Percentiles rank a stretch among this genome's conserved stretches.
Evolutionary conservation across 1,140 invertebrate genomes (phyloP).

Genomic region (Anagrus nilaparvatae): DNA sequence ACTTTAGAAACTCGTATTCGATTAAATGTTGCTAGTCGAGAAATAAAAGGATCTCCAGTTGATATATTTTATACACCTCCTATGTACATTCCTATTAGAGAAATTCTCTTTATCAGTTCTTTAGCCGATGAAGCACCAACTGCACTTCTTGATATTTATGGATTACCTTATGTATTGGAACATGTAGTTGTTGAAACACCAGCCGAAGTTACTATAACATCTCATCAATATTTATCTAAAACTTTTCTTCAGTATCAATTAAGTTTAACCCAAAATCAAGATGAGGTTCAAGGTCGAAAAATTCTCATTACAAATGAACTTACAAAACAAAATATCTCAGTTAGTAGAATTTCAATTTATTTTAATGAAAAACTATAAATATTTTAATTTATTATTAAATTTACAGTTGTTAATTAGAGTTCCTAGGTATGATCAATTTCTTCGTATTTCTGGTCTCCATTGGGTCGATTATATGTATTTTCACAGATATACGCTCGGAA

Average conservation of each 20-base stretch:
- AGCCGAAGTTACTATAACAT: constrained; percentile 30
- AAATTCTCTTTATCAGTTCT: constrained; percentile 31
- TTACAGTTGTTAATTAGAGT: constrained; percentile 34
- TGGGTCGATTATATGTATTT: constrained; percentile 35
- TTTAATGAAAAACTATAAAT: constrained; percentile 3
- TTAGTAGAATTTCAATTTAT: constrained; percentile 22
- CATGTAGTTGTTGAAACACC: constrained; percentile 34
- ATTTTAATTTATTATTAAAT: constrained; percentile 7
- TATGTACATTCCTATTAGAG: constrained; percentile 31
- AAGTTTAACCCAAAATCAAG: constrained; percentile 30
- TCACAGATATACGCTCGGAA: constrained; percentile 33
- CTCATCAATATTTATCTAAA: constrained; percentile 22
- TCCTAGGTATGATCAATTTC: constrained; percentile 31
- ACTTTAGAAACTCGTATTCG: constrained; percentile 29
- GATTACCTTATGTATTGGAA: constrained; percentile 31
- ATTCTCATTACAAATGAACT: constrained; percentile 33
- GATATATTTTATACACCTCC: constrained; percentile 37
- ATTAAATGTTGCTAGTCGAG: constrained; percentile 34
- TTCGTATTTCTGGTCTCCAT: constrained; percentile 30
- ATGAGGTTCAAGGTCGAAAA: constrained; percentile 37
- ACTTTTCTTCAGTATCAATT: constrained; percentile 31
- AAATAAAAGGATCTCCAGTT: constrained; percentile 31
- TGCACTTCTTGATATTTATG: constrained; percentile 32
- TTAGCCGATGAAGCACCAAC: constrained; percentile 23
- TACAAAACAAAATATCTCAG: constrained; percentile 39